Evolutionary conservation across 2,888 invertebrate species (phyloP), one percentile per base, ranked within the genome.

Genomic region (Erebia epiphron): DNA sequence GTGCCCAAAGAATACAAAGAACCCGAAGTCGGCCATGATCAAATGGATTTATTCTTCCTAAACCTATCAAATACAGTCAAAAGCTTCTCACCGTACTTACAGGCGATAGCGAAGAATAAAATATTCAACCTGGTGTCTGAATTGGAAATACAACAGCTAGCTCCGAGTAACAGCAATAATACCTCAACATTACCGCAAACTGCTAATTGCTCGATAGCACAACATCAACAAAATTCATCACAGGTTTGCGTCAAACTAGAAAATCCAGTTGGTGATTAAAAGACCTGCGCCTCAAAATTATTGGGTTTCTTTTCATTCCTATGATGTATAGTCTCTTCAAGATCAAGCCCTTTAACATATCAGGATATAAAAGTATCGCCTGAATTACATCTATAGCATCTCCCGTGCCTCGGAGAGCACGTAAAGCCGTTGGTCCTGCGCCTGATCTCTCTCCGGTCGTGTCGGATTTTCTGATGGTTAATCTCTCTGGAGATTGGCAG

Each of bases 121-220:
- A 75, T 73, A 70, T 75, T 76, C 65, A 70, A 63, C 50, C n/a
- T 76, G 11, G 73, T 76, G 16, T 75, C 76, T 8, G 72, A 72
- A 73, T 70, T 75, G 69, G 75, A 76, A 67, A 46, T 76, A 43
- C 69, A 73, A 63, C 74, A 71, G 94, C 96, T 96, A 88, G 97
- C 98, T 97, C 97, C 98, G 26, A 49, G 9, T n/a, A 57, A 49
- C 46, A 67, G 16, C 67, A 67, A 58, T 18, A 13, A 3, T 13
- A 46, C 3, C 46, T 13, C 46, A 67, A 58, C 54, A 54, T 11
- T 41, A 41, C 54, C 52, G 52, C 52, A 64, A n/a, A 35, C 26
- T 35, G 5, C 58, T 58, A 67, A 58, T 58, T 67, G 67, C 49
- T 8, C 49, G 46, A 41, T 11, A 46, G 11, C 18, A 2, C 11